Percentiles rank a stretch among this genome's conserved stretches.
These are phyloP conservation scores for Hecatera dysodea DNA, from an alignment of 2,888 invertebrate species.

Conservation along the genomic window DNA sequence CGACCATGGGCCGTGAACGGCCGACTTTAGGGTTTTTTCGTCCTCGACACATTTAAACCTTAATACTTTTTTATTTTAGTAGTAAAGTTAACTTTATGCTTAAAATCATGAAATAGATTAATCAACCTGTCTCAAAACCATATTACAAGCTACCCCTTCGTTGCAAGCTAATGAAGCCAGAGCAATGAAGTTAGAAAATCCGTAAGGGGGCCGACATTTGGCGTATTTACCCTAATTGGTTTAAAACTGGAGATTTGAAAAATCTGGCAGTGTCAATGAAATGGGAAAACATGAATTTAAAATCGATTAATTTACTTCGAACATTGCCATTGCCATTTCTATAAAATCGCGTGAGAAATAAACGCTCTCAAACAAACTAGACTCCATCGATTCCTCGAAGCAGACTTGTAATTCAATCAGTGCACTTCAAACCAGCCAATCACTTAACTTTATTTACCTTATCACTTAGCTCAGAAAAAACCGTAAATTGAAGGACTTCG, in stretches of 20 bases:
- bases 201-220: too few species aligned
- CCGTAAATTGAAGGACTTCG: constrained; percentile 31
- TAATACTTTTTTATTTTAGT: too few species aligned
- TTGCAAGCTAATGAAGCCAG: too few species aligned
- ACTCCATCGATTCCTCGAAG: constrained; percentile 23
- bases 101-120: too few species aligned
- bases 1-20: too few species aligned
- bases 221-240: too few species aligned
- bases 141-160: too few species aligned
- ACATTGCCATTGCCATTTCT: background rate
- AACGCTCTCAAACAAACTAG: background rate
- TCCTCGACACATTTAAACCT: too few species aligned
- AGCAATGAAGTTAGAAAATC: too few species aligned
- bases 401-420: constrained; percentile 33
- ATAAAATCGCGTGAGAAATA: background rate
- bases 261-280: background rate
- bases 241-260: background rate
- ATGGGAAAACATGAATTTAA: background rate
- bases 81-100: too few species aligned
- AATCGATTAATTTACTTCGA: background rate
- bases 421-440: constrained; percentile 18
- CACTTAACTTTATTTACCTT: constrained; percentile 15
- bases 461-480: constrained; percentile 13
- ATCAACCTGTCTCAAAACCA: too few species aligned
- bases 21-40: too few species aligned